Base-by-base conservation (phyloP, 2,797 vertebrate species). In the Erpetoichthys calabaricus region DNA sequence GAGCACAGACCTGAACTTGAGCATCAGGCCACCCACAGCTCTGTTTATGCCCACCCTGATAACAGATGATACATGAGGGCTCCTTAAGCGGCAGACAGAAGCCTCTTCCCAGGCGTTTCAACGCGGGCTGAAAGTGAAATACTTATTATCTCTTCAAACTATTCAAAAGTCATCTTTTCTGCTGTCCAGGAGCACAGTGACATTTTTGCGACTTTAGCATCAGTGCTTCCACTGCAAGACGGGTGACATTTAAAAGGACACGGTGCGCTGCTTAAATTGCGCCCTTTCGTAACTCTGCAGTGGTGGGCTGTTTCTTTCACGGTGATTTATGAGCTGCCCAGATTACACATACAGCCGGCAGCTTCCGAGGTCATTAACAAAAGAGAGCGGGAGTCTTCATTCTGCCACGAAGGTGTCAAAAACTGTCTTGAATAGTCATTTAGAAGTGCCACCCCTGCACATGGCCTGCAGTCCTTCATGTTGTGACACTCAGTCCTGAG, bases 81-180 rank as follows among this genome's bases (percentile, higher is more conserved):
- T 25, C 25, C 25, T 25, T 25, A 25, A 25, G 25, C 25, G 25
- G 25, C 25, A 25, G 25, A 25, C 25, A 25, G 25, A 25, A 25
- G 25, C 69, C 72, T 75, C 81, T 80, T 77, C 76, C 74, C 73
- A 88, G 83, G 88, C 86, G 86, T 86, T 90, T 86, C 25, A 25
- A 25, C 25, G 25, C 25, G 25, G 25, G 76, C 83, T 82, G 73
- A 78, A 75, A 75, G 80, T 79, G 85, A 81, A 86, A 81, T 78
- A 75, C 80, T 84, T 87, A 89, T 90, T 88, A 87, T 85, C 83
- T 75, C 83, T 82, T 80, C 78, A 81, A 80, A 78, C 80, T 68
- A 68, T 82, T 83, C 73, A 68, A 76, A 86, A 84, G 60, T 86
- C 86, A 88, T 88, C 88, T 86, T 85, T 79, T 81, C 78, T 73